Conservation (phyloP, 2,888 invertebrate genomes). For the Cantharis nigra region DNA sequence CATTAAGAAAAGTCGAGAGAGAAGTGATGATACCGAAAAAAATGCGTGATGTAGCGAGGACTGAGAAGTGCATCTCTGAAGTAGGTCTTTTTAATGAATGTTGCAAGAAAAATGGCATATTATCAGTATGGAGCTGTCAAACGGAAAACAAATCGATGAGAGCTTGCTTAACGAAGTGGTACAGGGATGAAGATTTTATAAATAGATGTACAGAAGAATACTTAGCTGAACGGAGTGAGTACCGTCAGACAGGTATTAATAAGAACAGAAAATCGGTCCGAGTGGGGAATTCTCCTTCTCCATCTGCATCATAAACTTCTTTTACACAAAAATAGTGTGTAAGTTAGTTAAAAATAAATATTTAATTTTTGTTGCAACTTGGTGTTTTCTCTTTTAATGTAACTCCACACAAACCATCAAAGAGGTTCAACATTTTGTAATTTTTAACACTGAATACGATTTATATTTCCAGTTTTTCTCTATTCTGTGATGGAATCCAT, state of each 20-base stretch:
- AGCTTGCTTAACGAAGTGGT: constrained; percentile 77
- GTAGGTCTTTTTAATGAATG: constrained; percentile 74
- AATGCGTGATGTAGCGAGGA: constrained; percentile 81
- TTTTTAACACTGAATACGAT: neutral
- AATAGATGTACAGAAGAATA: constrained; percentile 78
- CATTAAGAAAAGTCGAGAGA: constrained; percentile 84
- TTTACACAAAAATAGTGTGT: neutral
- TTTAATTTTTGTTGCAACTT: constrained; percentile 17
- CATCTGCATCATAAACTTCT: neutral
- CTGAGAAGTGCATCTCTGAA: constrained; percentile 76
- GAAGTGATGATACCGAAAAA: constrained; percentile 89
- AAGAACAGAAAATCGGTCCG: constrained; percentile 54
- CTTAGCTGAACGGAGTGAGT: constrained; percentile 79
- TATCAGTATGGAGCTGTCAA: constrained; percentile 78
- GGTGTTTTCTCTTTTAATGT: neutral
- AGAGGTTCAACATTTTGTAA: neutral
- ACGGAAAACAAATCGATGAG: constrained; percentile 71
- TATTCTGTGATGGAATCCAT: constrained; percentile 57
- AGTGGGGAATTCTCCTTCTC: constrained; percentile 7
- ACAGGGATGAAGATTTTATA: constrained; percentile 73
- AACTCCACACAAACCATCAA: too few species aligned
- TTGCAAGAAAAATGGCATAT: constrained; percentile 63
- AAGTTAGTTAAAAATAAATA: neutral
- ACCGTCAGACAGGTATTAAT: constrained; percentile 76
- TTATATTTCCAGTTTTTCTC: constrained; percentile 1